Conservation (phyloP, 2,888 invertebrate species). For the Lasioglossum zephyrum region DNA sequence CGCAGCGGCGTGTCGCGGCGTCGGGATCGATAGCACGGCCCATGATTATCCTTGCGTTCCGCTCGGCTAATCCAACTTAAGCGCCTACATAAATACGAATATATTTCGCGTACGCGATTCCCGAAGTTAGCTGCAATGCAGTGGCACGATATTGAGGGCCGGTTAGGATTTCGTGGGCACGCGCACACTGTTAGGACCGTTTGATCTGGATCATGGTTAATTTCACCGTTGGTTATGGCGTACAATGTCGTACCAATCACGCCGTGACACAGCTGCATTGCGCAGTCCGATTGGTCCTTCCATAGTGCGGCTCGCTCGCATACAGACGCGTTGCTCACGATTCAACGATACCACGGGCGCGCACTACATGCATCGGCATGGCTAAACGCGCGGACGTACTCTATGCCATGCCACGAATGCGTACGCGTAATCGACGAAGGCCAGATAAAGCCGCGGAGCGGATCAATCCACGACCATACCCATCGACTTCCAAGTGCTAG, state of each 20-base stretch:
- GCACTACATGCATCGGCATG: background rate
- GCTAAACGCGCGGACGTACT: background rate
- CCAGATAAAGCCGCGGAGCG: constrained; percentile 61
- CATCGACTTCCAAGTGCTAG: constrained; percentile 65
- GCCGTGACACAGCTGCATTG: constrained; percentile 61
- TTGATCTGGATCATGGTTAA: constrained; percentile 72
- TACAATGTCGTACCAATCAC: constrained; percentile 69
- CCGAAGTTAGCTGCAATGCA: constrained; percentile 57
- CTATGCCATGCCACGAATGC: background rate
- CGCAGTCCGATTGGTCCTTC: constrained; percentile 61
- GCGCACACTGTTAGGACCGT: constrained; percentile 63
- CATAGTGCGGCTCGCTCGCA: constrained; percentile 5
- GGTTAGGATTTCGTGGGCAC: constrained; percentile 57
- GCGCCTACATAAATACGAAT: constrained; percentile 60
- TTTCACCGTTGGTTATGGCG: constrained; percentile 69
- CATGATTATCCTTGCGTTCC: constrained; percentile 50
- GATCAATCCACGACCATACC: constrained; percentile 65
- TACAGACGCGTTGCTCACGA: background rate
- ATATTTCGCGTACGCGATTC: constrained; percentile 43
- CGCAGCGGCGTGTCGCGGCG: background rate
- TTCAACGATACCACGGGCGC: background rate
- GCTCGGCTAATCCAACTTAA: constrained; percentile 47
- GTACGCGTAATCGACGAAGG: constrained; percentile 48
- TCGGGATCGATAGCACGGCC: constrained; percentile 35
- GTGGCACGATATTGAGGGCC: constrained; percentile 39